Percentiles rank a stretch among this genome's conserved stretches.
Conservation (phyloP, 2,797 vertebrate species). For the Valencia hispanica region DNA sequence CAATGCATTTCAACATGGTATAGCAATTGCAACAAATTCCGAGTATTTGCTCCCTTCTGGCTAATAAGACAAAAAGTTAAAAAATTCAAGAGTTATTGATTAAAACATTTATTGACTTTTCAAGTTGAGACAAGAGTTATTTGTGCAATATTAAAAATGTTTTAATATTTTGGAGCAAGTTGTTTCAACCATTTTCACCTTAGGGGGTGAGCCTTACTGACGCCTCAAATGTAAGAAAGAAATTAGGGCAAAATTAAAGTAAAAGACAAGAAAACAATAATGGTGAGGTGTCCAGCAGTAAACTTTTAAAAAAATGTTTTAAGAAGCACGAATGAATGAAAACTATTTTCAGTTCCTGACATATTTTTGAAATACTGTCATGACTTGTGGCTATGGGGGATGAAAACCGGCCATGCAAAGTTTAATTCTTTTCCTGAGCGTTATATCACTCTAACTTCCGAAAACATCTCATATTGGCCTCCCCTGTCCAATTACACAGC, state of each 20-base stretch:
- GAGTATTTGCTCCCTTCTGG: background rate
- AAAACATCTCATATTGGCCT: constrained; percentile 47
- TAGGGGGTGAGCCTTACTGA: background rate
- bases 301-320: background rate
- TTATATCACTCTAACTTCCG: constrained; percentile 45
- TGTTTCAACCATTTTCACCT: background rate
- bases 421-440: constrained; percentile 21
- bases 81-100: background rate
- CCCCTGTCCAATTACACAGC: constrained; percentile 59
- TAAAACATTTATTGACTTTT: background rate
- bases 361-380: constrained; percentile 1
- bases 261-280: background rate
- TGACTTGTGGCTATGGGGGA: background rate
- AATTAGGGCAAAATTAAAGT: background rate
- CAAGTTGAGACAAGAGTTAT: background rate
- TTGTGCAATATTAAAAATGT: background rate
- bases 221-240: background rate
- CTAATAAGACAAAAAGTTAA: background rate
- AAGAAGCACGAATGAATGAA: background rate
- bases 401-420: constrained; percentile 11
- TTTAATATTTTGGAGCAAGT: background rate
- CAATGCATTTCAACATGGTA: background rate
- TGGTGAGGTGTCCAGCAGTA: background rate
- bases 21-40: background rate
- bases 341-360: background rate